Base-by-base conservation (phyloP, 92 coral and sea anemone genomes). In the Epizoanthus stellaris region DNA sequence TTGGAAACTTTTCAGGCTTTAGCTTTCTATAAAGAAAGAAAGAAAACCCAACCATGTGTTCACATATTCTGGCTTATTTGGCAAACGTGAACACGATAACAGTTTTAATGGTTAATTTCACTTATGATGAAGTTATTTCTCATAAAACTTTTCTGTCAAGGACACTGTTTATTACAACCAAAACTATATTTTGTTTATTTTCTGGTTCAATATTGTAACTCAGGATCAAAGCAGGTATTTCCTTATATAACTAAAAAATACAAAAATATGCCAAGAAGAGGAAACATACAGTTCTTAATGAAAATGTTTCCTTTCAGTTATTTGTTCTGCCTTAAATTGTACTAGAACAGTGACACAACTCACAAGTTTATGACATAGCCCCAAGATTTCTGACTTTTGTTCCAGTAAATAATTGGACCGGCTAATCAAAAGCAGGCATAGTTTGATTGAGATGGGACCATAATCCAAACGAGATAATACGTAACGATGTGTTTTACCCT, bases 341-440 rank as follows among this genome's bases (percentile, higher is more conserved):
- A 4, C 10, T 12, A 62, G 12, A n/a, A 2, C 2, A 64, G n/a
- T 43, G 64, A 40, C 40, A 5, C 53, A 74, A 39, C 42, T 38
- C 40, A 5, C 53, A 74, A 39, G 61, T 38, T 36, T 76, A 15
- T 59, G 49, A 76, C 81, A 76, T 21, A 16, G 62, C 67, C 5
- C 17, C 6, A 34, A 17, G 21, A 76, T 36, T 36, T 36, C 36
- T 25, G 15, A 17, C 69, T 58, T 36, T 76, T 17, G 17, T 20
- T 76, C 61, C 68, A 58, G 11, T 30, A 56, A 38, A 17, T 38
- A 59, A 38, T 59, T 74, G 63, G 80, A 30, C 3, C 56, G 5
- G 80, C 56, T 21, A 54, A 74, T 12, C 11, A 23, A 74, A 64
- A 20, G 39, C 40, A 20, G 14, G 52, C 21, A 3, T 7, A 30